Evolutionary conservation across 2,113 vertebrate species (phyloP), one percentile per base, ranked within the genome.

Genomic region (Ceyx cyanopectus): DNA sequence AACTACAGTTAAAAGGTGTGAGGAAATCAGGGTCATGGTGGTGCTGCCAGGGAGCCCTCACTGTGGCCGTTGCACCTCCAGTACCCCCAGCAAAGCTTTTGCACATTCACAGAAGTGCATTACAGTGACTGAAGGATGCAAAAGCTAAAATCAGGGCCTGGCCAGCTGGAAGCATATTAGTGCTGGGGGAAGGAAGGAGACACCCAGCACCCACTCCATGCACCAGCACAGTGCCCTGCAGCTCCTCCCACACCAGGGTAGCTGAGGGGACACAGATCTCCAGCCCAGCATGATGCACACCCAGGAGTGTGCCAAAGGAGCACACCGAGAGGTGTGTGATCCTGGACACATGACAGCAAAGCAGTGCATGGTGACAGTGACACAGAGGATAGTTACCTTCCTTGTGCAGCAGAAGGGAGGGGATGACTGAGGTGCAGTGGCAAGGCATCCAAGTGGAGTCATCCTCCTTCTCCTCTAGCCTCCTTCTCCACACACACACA

Each of bases 151-250:
- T 37, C 41, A 91, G 29, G 32, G 23, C 45, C 29, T 70, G 57
- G 32, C 56, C 48, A 69, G 32, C 24, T 76, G 54, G 65, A 77
- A 27, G 27, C 29, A 43, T 1, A 2, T 50, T 75, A 24, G 14
- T 83, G 22, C 34, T 57, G 68, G n/a, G 19, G 46, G 46, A 23
- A 20, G 61, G 85, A 80, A 67, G 40, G 65, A 19, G 41, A 66
- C 23, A 48, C 41, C 29, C 68, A 61, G 32, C 43, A 50, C 21
- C 11, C 0, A 0, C n/a, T 53, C 48, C 74, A 43, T 0, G 0
- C 4, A 9, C 62, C 68, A 82, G 22, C 11, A 3, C 58, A 51
- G 45, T 14, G 41, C 29, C 37, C 62, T 45, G n/a, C 62, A 62
- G 80, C 30, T 75, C 19, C 41, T 81, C 20, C 30, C 58, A 21